Base-by-base conservation (phyloP, 2,113 vertebrate genomes). In the Hassar affinis region DNA sequence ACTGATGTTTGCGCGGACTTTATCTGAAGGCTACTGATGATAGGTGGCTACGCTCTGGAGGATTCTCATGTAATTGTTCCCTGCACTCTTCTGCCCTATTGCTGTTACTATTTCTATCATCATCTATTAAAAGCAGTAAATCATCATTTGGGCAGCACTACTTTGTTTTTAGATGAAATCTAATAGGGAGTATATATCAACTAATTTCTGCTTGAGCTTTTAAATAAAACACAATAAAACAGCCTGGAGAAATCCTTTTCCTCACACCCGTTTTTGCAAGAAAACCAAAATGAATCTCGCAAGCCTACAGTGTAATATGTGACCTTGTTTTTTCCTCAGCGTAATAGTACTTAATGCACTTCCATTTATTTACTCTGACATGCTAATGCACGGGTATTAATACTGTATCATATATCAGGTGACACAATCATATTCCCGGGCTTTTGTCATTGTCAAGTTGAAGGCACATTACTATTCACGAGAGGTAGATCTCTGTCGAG, bases 311-410 rank as follows among this genome's bases (percentile, higher is more conserved):
- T 3, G 5, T 8, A 33, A 22, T 10, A 54, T 3, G 42, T 42
- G 57, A 75, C 74, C 45, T 27, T 33, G 57, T 15, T 42, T 12
- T 68, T 72, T 51, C 68, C 45, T n/a, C 20, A 1, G 77, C 54
- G 15, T 80, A 80, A 80, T 62, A 66, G 79, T 87, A 62, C 20
- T 82, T 82, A 82, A 82, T 76, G 80, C 76, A 80, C 72, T 79
- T 76, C 61, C 85, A 86, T 86, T 86, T 71, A 78, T 85, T 83
- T 87, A 83, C 57, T 51, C 69, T 83, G 86, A 85, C 83, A 83
- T 68, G 61, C 69, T 85, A 87, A 87, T 85, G 76, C 80, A 59
- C 25, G 78, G 74, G 27, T 79, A 81, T 76, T 85, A 82, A 82
- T 83, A 49, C 27, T 62, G 76, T 45, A 82, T 75, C 56, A 74